Conservation (phyloP, 2,797 vertebrate genomes). For the Masticophis lateralis region DNA sequence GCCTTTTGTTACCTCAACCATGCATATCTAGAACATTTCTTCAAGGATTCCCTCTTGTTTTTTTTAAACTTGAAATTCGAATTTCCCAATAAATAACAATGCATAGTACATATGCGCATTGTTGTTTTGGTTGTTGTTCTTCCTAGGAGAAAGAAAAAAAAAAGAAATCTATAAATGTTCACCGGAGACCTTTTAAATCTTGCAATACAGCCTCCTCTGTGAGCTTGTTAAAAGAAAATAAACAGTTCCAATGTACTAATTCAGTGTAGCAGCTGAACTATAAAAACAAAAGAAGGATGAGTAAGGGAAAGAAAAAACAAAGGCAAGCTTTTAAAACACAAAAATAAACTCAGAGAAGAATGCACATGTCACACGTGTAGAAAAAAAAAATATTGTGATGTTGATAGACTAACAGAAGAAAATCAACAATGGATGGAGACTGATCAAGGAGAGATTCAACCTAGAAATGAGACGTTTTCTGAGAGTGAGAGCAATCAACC, state of each 20-base stretch:
- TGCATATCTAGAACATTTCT: background rate
- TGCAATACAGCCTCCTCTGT: background rate
- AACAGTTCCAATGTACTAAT: background rate
- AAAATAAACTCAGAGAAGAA: background rate
- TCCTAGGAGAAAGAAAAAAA: conserved; percentile 7
- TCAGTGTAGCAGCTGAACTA: background rate
- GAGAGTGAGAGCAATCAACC: background rate
- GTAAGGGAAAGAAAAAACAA: background rate
- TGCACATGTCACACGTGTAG: background rate
- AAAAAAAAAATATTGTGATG: background rate
- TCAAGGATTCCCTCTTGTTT: conserved; percentile 5
- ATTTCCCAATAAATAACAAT: conserved; percentile 2
- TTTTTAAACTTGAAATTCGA: background rate
- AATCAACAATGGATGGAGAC: background rate
- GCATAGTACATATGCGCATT: background rate
- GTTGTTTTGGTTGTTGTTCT: conserved; percentile 14
- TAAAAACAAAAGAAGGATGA: background rate
- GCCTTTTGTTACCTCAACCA: background rate
- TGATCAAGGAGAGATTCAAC: background rate
- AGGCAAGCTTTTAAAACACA: background rate
- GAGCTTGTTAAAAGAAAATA: background rate
- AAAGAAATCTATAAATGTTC: background rate
- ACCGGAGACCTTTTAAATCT: background rate
- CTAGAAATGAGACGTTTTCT: background rate
- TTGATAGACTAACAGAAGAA: background rate